Evolutionary conservation across 2,113 vertebrate species (phyloP).

Genomic region (Fulmarus glacialis): DNA sequence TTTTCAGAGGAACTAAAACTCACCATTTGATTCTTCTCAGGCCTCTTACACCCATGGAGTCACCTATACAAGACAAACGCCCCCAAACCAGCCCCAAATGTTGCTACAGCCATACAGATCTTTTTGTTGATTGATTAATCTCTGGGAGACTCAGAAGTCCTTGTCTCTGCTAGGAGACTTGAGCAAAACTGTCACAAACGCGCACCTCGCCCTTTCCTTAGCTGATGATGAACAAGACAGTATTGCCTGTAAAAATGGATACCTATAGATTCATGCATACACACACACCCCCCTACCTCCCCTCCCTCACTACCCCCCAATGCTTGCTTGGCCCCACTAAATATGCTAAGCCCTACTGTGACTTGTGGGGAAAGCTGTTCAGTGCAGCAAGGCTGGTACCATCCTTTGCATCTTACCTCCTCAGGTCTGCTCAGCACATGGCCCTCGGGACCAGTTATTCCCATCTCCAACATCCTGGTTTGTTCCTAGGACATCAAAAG

Average conservation of each 20-base stretch:
- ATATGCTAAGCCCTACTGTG: not conserved
- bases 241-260: not conserved
- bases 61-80: not conserved
- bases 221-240: not conserved
- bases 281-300: no score
- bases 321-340: not conserved
- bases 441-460: conserved; percentile 93
- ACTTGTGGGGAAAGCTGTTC: not conserved
- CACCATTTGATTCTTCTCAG: not conserved
- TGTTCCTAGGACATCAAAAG: conserved; percentile 83
- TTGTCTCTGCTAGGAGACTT: not conserved
- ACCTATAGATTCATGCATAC: not conserved
- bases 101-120: not conserved
- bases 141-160: not conserved
- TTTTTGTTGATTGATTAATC: not conserved
- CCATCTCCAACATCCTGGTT: conserved; percentile 91
- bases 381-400: not conserved
- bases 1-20: not conserved
- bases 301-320: no score
- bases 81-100: not conserved
- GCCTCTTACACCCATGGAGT: not conserved
- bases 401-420: conserved; percentile 78
- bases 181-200: not conserved
- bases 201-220: accelerated
- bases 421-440: conserved; percentile 95